These are phyloP conservation scores for Rhimphoctona megacephalus DNA, from an alignment of 2,888 invertebrate species.

Conservation along the genomic window DNA sequence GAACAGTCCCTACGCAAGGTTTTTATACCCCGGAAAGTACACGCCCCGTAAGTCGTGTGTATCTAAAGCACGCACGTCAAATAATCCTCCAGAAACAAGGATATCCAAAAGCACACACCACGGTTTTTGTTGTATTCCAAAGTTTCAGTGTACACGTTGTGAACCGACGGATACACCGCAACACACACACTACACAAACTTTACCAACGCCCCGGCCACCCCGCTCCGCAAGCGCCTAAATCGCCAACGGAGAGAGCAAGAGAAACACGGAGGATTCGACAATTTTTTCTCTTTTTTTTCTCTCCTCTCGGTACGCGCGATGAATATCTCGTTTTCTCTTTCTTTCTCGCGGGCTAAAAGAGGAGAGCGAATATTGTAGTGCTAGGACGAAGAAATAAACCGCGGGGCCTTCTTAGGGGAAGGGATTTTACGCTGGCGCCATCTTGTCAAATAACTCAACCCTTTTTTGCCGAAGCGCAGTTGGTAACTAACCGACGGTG, in stretches of 20 bases:
- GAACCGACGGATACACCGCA: constrained; percentile 52
- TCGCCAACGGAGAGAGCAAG: constrained; percentile 37
- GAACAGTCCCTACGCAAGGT: constrained; percentile 65
- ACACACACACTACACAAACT: constrained; percentile 36
- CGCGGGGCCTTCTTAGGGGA: constrained; percentile 25
- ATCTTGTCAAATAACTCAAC: neutral
- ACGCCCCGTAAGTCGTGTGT: constrained; percentile 76
- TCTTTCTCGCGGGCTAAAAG: constrained; percentile 17
- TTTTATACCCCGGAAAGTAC: constrained; percentile 78
- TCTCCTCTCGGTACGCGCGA: constrained; percentile 60
- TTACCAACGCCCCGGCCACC: constrained; percentile 56
- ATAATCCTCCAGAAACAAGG: constrained; percentile 48
- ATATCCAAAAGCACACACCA: constrained; percentile 39
- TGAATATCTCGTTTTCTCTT: constrained; percentile 20
- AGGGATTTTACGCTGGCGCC: constrained; percentile 10
- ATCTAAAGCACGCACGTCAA: constrained; percentile 70
- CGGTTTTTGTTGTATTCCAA: constrained; percentile 35
- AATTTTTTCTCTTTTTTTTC: constrained; percentile 46
- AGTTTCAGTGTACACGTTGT: constrained; percentile 30
- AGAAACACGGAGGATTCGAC: constrained; percentile 44
- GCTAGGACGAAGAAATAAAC: constrained; percentile 51
- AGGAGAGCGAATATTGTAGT: constrained; percentile 23
- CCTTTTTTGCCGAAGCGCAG: neutral
- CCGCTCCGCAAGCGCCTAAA: constrained; percentile 60
- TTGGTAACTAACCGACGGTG: constrained; percentile 42